These are phyloP conservation scores for Melolontha melolontha DNA, from an alignment of 2,888 invertebrate species.

Conservation along the genomic window DNA sequence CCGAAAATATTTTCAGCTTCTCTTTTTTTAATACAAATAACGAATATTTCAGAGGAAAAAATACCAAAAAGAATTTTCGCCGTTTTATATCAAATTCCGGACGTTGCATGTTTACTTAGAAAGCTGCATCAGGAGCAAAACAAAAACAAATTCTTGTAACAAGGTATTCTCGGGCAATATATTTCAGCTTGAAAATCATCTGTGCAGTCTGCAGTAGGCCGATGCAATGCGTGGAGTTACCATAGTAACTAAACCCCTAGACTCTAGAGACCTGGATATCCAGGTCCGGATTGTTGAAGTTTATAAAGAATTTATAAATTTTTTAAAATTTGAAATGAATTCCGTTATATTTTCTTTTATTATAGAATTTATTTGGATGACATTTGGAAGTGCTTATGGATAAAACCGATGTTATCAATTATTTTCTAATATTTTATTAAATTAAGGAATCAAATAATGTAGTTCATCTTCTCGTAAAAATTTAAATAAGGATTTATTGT, in stretches of 20 bases:
- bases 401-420: no score
- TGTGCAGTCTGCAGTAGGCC: constrained; percentile 48
- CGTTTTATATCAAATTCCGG: constrained; percentile 28
- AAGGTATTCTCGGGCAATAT: constrained; percentile 41
- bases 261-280: constrained; percentile 52
- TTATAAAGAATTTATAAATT: constrained; percentile 44
- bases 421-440: no score
- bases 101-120: constrained; percentile 32
- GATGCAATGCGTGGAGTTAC: constrained; percentile 51
- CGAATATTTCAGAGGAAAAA: neutral
- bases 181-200: constrained; percentile 39
- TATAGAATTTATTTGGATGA: constrained; percentile 7
- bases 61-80: constrained; percentile 23
- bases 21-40: constrained; percentile 34
- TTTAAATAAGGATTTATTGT: no score
- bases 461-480: no score
- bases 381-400: no score
- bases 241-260: constrained; percentile 51
- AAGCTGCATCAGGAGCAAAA: constrained; percentile 19
- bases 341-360: constrained; percentile 20
- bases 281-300: constrained; percentile 46
- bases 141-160: constrained; percentile 39
- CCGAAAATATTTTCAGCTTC: constrained; percentile 7
- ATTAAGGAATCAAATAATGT: no score
- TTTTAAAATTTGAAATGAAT: constrained; percentile 9